Evolutionary conservation across 2,797 vertebrate species (phyloP).

Genomic region (Coendou prehensilis): DNA sequence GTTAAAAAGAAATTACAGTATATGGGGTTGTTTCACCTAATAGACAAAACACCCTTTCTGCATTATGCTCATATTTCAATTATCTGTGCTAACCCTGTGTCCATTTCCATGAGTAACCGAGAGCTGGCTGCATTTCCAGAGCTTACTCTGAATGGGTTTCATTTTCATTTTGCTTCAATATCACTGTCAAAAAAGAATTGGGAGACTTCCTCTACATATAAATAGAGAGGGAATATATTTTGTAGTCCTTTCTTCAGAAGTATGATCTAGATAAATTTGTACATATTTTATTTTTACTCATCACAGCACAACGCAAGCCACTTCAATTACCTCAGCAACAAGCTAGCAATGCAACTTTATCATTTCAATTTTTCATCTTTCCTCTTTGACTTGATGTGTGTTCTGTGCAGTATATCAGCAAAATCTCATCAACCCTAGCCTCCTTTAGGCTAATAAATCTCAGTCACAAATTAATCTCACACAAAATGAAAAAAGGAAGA

Average conservation of each 20-base stretch:
- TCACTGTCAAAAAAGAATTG: slow-evolving; percentile 84
- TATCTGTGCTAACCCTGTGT: slow-evolving; percentile 49
- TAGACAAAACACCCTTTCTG: slow-evolving; percentile 63
- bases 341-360: slow-evolving; percentile 86
- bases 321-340: slow-evolving; percentile 89
- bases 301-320: slow-evolving; percentile 85
- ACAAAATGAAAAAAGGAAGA: slow-evolving; percentile 85
- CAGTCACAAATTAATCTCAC: slow-evolving; percentile 85
- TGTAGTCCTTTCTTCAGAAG: slow-evolving; percentile 79
- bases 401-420: slow-evolving; percentile 84
- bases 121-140: slow-evolving; percentile 29
- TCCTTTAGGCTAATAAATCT: slow-evolving; percentile 89
- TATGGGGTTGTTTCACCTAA: slow-evolving; percentile 60
- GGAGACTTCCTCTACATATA: slow-evolving; percentile 77
- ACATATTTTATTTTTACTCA: slow-evolving; percentile 88
- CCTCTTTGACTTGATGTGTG: slow-evolving; percentile 82
- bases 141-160: slow-evolving; percentile 80
- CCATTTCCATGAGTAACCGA: slow-evolving; percentile 68
- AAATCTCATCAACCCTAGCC: slow-evolving; percentile 87
- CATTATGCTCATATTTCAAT: slow-evolving; percentile 74
- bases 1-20: slow-evolving; percentile 69
- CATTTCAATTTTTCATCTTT: slow-evolving; percentile 89
- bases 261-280: slow-evolving; percentile 87
- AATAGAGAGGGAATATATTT: slow-evolving; percentile 82
- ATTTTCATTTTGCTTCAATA: slow-evolving; percentile 82